Evolutionary conservation across 2,113 vertebrate species (phyloP).

Genomic region (Sciurus niger): DNA sequence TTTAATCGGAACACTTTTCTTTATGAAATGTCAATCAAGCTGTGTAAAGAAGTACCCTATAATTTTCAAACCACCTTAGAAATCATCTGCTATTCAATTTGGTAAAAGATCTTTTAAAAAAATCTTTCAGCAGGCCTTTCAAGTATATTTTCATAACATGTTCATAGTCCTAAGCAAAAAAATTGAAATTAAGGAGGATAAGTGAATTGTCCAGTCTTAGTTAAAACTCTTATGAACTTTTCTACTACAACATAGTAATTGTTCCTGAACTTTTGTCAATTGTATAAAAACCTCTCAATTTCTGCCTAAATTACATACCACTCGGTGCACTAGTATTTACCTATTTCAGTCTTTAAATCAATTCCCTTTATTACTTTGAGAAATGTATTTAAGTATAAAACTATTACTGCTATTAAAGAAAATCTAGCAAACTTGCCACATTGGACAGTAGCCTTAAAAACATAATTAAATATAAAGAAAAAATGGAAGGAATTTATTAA

Average conservation of each 20-base stretch:
- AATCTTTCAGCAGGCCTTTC: no score
- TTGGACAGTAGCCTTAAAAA: background rate
- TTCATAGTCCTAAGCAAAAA: background rate
- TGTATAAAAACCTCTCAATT: background rate
- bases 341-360: background rate
- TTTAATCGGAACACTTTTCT: background rate
- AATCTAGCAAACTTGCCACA: background rate
- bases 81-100: background rate
- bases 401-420: background rate
- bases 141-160: no score
- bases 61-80: background rate
- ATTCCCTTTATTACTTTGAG: constrained; percentile 2
- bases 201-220: background rate
- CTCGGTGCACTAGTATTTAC: background rate
- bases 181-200: background rate
- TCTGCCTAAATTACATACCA: background rate
- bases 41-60: background rate
- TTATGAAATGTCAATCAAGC: background rate
- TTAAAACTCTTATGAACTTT: background rate
- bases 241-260: background rate
- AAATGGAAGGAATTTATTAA: background rate
- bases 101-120: no score
- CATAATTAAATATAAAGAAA: background rate
- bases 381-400: background rate
- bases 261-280: background rate